Conservation (phyloP, 2,113 vertebrate species). For the Geococcyx californianus region DNA sequence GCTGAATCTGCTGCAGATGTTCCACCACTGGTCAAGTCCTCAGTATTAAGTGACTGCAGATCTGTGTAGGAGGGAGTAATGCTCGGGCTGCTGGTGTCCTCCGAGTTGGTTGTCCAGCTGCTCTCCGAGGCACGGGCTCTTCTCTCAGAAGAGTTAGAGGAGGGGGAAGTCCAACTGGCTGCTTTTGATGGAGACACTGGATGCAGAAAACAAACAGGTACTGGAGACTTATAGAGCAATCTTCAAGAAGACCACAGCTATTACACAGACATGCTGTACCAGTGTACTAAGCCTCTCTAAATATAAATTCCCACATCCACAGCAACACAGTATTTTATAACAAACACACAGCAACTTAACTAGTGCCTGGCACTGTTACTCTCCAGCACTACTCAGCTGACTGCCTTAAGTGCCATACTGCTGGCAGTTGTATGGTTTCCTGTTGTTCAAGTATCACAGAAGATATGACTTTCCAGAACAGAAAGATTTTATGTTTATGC, state of each 20-base stretch:
- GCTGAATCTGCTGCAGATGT: slow-evolving; percentile 73
- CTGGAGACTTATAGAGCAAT: not conserved
- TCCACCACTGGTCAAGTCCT: slow-evolving; percentile 71
- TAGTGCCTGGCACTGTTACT: not conserved
- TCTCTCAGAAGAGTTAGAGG: slow-evolving; percentile 64
- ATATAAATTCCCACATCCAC: not conserved
- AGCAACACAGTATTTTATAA: not conserved
- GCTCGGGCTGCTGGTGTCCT: slow-evolving; percentile 79
- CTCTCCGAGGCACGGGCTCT: slow-evolving; percentile 70
- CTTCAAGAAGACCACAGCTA: not conserved
- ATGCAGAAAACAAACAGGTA: not conserved
- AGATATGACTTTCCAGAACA: not conserved
- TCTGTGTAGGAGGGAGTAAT: slow-evolving; percentile 75
- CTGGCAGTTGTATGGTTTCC: not conserved
- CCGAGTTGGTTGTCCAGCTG: slow-evolving; percentile 79
- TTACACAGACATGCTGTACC: not conserved
- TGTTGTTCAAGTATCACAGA: not conserved
- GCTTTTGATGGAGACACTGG: slow-evolving; percentile 64
- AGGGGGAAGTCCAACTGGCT: slow-evolving; percentile 70
- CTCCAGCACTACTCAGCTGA: not conserved
- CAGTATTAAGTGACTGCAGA: slow-evolving; percentile 68
- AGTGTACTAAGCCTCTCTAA: not conserved
- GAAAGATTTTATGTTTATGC: not conserved
- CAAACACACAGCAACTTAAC: not conserved
- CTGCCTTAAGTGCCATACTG: not conserved